These are phyloP conservation scores for Zootermopsis nevadensis DNA, from an alignment of 2,888 invertebrate genomes.

Conservation along the genomic window DNA sequence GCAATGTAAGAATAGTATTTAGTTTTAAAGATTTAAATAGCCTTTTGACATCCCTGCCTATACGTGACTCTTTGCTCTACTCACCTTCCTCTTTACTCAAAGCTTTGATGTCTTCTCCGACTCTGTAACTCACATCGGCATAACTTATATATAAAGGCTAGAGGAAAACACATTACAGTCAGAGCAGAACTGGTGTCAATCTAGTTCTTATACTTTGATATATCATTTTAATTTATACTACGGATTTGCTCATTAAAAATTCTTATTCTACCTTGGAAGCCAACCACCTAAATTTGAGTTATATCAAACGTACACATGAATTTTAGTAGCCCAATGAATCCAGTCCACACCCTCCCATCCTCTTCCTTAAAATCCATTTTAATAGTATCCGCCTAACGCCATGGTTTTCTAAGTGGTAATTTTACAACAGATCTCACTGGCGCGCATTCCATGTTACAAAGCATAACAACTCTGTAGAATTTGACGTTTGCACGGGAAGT, in stretches of 20 bases:
- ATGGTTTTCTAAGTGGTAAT: too few relatives aligned
- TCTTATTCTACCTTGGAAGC: not conserved
- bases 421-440: too few relatives aligned
- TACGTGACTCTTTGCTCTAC: conserved; percentile 27
- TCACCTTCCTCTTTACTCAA: conserved; percentile 11
- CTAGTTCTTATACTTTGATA: conserved; percentile 14
- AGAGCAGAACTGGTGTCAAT: not conserved
- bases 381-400: too few relatives aligned
- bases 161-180: not conserved
- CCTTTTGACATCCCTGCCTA: conserved; percentile 23
- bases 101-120: conserved; percentile 27
- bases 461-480: too few relatives aligned
- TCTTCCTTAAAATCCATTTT: too few relatives aligned
- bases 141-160: conserved; percentile 13
- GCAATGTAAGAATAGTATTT: not conserved
- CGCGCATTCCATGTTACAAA: too few relatives aligned
- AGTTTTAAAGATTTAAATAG: not conserved
- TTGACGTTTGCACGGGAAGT: too few relatives aligned
- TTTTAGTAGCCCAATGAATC: not conserved
- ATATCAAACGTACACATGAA: not conserved
- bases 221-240: conserved; percentile 31
- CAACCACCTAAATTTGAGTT: not conserved
- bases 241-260: conserved; percentile 15
- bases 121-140: conserved; percentile 24
- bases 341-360: too few relatives aligned